Evolutionary conservation across 2,797 vertebrate genomes (phyloP), one percentile per base, ranked within the genome.

Genomic region (Garrulus glandarius): DNA sequence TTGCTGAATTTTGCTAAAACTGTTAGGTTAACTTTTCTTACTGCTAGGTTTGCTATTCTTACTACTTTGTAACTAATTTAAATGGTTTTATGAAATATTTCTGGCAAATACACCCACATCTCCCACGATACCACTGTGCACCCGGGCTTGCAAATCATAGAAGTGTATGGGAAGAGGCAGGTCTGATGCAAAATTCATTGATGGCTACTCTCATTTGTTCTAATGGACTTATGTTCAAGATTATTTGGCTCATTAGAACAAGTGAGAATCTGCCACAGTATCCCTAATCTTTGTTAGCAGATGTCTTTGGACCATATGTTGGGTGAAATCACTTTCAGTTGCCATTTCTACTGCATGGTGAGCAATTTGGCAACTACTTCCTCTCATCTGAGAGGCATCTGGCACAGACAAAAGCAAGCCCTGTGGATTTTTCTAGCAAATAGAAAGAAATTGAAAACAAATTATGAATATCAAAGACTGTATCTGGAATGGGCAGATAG

Each of bases 241-340:
- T 76, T 68, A 92, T 94, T 96, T 97, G 93, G 90, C 91, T 96
- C 87, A 87, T 95, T 96, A 88, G 46, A 91, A 89, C 65, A 93
- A 90, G 72, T 21, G 76, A 84, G 72, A 94, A 90, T 96, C 76
- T 95, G 94, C 70, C 71, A 88, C 76, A 85, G 57, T 89, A 91
- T 87, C 91, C 78, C 77, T 96, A 96, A 97, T 97, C 96, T 96
- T 87, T 87, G 90, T 79, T 57, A 96, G 81, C 95, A 97, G 96
- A 97, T 97, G 96, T 70, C 75, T 96, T 95, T 89, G 81, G 86
- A 96, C 96, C 96, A 95, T 97, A 96, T 96, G 96, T 76, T 96
- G 47, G 34, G 84, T 92, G 61, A 92, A 97, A 97, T 97, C 89
- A 77, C 82, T 94, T 96, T 89, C 84, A 86, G 92, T 92, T 91